A percentile compares a stretch with the other conserved stretches of the same genome.
These are phyloP conservation scores for Bombus cullumanus DNA, from an alignment of 1,140 invertebrate species.

Conservation along the genomic window DNA sequence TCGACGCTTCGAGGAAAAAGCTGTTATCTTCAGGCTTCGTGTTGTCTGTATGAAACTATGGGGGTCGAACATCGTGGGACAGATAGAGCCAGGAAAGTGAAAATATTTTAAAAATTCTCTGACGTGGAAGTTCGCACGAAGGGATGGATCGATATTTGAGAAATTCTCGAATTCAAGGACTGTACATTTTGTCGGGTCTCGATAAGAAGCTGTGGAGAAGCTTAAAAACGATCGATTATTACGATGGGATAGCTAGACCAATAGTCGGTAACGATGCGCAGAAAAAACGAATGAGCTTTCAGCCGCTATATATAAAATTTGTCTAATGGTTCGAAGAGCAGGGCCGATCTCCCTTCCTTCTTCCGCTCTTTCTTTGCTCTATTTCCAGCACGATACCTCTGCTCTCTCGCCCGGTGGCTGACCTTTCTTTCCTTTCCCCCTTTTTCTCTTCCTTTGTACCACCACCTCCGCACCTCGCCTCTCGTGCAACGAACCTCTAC, in stretches of 20 bases:
- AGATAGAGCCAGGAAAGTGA: not conserved
- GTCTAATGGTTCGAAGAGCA: constrained; percentile 76
- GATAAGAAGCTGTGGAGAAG: not conserved
- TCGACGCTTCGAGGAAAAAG: not conserved
- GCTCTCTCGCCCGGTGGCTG: constrained; percentile 33
- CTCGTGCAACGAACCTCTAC: not conserved
- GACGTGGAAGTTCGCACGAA: too few species aligned
- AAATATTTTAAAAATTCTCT: not conserved
- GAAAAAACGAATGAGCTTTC: constrained; percentile 66
- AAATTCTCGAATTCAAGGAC: too few species aligned
- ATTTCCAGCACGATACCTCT: constrained; percentile 62
- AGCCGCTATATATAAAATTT: constrained; percentile 78
- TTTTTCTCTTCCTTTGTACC: constrained; percentile 48
- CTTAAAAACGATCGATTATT: constrained; percentile 24
- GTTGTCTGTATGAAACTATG: not conserved
- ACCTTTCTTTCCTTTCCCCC: constrained; percentile 46
- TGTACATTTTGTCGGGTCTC: not conserved
- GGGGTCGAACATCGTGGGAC: not conserved
- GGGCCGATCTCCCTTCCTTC: constrained; percentile 15
- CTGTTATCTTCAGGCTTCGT: not conserved
- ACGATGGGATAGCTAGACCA: constrained; percentile 12
- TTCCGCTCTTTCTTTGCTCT: constrained; percentile 60
- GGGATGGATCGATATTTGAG: not conserved
- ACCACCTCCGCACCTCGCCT: not conserved
- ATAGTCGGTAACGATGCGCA: constrained; percentile 46